Conservation (phyloP, 2,888 invertebrate genomes). For the Laothoe populi region DNA sequence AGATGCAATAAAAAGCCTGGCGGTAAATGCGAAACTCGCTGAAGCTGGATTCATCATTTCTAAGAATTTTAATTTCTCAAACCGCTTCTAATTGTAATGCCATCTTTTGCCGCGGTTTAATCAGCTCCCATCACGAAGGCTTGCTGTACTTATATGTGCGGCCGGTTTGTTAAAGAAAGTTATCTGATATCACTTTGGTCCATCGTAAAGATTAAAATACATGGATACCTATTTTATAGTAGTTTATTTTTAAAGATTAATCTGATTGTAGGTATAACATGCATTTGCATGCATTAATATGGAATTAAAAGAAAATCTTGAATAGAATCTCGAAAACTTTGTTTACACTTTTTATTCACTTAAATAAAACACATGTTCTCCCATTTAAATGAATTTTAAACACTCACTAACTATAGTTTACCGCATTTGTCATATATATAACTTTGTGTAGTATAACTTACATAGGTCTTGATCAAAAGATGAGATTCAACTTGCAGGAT, state of each 20-base stretch:
- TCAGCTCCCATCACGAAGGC: neutral
- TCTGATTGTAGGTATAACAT: neutral
- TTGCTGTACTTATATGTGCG: neutral
- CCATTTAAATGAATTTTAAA: too few species aligned
- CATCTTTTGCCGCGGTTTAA: neutral
- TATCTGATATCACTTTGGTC: neutral
- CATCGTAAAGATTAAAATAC: too few species aligned
- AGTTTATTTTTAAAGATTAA: too few species aligned
- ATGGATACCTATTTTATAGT: too few species aligned
- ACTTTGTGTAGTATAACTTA: neutral
- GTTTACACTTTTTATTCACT: too few species aligned
- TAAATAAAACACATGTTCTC: too few species aligned
- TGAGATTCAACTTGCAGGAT: neutral
- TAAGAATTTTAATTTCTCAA: conserved; percentile 47
- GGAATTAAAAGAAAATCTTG: too few species aligned
- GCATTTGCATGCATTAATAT: neutral
- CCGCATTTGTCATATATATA: neutral
- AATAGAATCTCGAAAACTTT: too few species aligned
- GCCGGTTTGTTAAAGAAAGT: neutral
- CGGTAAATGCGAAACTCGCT: conserved; percentile 44
- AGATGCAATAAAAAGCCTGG: conserved; percentile 45
- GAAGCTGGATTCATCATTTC: conserved; percentile 48
- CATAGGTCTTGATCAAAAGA: neutral
- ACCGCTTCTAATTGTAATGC: conserved; percentile 48
- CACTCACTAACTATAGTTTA: too few species aligned